Base-by-base conservation (phyloP, 2,888 invertebrate species). In the Leptopilina drosophilae region DNA sequence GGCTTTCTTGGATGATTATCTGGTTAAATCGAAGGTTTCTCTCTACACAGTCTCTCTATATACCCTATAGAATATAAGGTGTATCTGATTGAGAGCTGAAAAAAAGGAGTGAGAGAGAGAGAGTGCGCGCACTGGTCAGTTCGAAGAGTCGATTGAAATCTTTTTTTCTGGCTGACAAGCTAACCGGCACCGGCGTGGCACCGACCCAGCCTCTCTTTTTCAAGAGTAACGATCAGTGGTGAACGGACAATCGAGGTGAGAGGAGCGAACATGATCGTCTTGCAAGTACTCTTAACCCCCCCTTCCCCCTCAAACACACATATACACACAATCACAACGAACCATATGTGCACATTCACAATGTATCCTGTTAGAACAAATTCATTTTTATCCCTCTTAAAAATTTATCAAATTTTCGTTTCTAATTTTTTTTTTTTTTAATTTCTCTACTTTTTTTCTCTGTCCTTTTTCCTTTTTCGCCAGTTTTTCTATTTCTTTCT, bases 71-170 rank as follows among this genome's bases (percentile, higher is more conserved):
- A 69, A 69, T 69, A 69, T 69, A 69, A 69, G 42, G 53, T 53
- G 69, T 53, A 56, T 73, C 73, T 73, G 73, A 73, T 73, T 73
- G 53, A 7, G 67, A 49, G 49, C 12, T 49, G 12, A 49, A 49
- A 12, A 49, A 49, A 12, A 11, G 49, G 33, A 33, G 33, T 33
- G 64, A 66, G 66, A 49, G 49, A 49, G 49, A 49, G 20, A 46
- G 46, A 46, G 64, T 53, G 66, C 64, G 62, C 62, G 46, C 67
- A 49, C 77, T 49, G 77, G 77, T 76, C 76, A 49, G 67, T 75
- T 77, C 76, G 69, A 82, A 78, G 49, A 49, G 77, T 77, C 81
- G 87, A 88, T 87, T 84, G 85, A 87, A 88, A 87, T 87, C 87
- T 85, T 85, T 83, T 81, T 73, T 81, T 76, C 85, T 78, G 77